Percentiles rank a stretch among this genome's conserved stretches.
These are phyloP conservation scores for Papilio xuthus DNA, from an alignment of 1,140 invertebrate genomes.

Conservation along the genomic window DNA sequence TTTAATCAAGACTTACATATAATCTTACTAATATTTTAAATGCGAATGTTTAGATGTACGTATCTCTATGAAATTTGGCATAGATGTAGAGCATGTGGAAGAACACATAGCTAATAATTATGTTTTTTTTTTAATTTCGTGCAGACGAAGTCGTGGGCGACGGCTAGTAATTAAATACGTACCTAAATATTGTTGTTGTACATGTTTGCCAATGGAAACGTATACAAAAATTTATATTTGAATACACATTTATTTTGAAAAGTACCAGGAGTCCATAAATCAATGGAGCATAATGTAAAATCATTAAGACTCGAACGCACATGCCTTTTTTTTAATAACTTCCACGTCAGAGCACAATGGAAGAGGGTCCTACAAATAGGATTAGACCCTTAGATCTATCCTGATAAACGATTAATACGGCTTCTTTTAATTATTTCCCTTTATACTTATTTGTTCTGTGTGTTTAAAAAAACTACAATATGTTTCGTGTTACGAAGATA, in stretches of 20 bases:
- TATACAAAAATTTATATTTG: neutral
- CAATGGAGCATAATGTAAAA: neutral
- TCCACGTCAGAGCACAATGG: constrained; percentile 9
- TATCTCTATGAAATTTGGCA: no score
- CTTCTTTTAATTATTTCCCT: constrained; percentile 17
- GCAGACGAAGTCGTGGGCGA: no score
- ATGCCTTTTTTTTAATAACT: constrained; percentile 2
- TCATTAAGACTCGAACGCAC: neutral
- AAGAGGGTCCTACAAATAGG: neutral
- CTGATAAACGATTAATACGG: neutral
- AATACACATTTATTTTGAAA: no score
- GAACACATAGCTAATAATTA: no score
- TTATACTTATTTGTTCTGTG: neutral
- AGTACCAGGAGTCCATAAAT: constrained; percentile 12
- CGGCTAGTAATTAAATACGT: no score
- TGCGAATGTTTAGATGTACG: no score
- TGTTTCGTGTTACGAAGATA: neutral
- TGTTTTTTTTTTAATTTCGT: no score
- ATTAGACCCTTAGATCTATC: constrained; percentile 19
- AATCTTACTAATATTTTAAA: no score
- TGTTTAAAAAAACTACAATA: neutral
- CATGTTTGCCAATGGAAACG: neutral
- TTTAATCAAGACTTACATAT: no score
- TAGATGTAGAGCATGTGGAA: no score
- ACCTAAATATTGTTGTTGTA: no score